Conservation (phyloP, 2,113 vertebrate genomes). For the Psephotus haematonotus region DNA sequence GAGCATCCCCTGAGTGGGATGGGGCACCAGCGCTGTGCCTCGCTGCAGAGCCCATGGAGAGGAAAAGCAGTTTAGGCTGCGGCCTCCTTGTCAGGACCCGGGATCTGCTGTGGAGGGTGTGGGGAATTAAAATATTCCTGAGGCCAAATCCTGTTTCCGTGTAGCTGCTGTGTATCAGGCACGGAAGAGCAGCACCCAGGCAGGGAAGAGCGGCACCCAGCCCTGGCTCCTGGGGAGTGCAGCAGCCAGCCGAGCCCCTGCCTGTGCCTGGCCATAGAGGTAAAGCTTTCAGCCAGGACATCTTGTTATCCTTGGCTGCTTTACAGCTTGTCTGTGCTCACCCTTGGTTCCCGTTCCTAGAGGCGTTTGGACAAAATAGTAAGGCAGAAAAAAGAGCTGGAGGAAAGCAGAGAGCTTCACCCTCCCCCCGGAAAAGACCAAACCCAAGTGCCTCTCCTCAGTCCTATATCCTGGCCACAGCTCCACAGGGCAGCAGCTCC, state of each 20-base stretch:
- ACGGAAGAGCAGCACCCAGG: not conserved
- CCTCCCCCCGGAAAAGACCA: rapidly evolving
- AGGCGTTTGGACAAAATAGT: not conserved
- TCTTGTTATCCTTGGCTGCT: not conserved
- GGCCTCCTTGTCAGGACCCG: too few species aligned
- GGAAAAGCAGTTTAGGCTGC: rapidly evolving
- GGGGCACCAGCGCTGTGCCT: rapidly evolving
- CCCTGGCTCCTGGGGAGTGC: not conserved
- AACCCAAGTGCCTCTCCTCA: rapidly evolving
- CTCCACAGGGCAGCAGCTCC: not conserved
- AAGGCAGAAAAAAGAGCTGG: not conserved
- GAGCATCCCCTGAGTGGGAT: not conserved
- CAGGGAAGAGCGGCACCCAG: not conserved
- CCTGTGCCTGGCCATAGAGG: not conserved
- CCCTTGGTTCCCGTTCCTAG: not conserved
- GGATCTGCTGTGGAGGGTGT: not conserved
- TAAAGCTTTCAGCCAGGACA: rapidly evolving
- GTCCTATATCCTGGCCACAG: rapidly evolving
- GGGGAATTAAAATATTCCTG: not conserved
- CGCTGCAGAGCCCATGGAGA: not conserved
- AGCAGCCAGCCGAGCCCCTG: not conserved
- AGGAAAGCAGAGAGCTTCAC: not conserved
- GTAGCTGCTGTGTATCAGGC: not conserved
- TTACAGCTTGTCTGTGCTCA: not conserved
- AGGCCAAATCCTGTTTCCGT: not conserved